These are phyloP conservation scores for Thymelicus sylvestris DNA, from an alignment of 2,888 invertebrate genomes.

Conservation along the genomic window DNA sequence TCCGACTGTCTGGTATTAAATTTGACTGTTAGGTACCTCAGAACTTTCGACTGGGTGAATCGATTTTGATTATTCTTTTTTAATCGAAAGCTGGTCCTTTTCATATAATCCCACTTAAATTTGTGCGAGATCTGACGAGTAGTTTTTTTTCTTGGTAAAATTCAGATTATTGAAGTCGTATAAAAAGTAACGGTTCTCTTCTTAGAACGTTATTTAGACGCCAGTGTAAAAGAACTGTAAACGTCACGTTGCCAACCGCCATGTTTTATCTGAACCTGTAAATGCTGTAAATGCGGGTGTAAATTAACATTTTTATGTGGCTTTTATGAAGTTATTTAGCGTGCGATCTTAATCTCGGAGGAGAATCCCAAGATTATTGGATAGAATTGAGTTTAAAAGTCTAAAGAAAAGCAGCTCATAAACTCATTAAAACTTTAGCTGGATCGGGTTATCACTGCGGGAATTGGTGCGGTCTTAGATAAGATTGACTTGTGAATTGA, in stretches of 20 bases:
- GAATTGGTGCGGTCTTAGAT: too few relatives aligned
- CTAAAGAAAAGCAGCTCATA: not conserved
- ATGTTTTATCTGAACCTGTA: conserved; percentile 53
- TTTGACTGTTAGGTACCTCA: too few relatives aligned
- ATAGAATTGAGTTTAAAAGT: not conserved
- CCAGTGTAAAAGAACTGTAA: conserved; percentile 43
- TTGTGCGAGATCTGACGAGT: too few relatives aligned
- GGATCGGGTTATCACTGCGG: not conserved
- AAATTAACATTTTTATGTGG: conserved; percentile 56
- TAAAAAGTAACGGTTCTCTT: too few relatives aligned
- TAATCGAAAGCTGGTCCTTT: too few relatives aligned
- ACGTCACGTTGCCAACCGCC: conserved; percentile 47
- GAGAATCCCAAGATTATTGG: not conserved
- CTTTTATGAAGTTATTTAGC: conserved; percentile 55
- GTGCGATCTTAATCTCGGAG: conserved; percentile 48
- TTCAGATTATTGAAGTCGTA: too few relatives aligned
- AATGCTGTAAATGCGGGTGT: conserved; percentile 51
- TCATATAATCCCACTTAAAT: too few relatives aligned
- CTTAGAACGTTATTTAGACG: conserved; percentile 39
- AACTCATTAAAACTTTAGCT: not conserved
- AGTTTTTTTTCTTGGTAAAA: too few relatives aligned
- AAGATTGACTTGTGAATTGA: too few relatives aligned
- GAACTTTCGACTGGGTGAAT: too few relatives aligned
- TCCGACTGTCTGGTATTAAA: too few relatives aligned
- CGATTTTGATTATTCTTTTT: too few relatives aligned